Conservation (phyloP, 2,113 vertebrate genomes). For the Nicator chloris region DNA sequence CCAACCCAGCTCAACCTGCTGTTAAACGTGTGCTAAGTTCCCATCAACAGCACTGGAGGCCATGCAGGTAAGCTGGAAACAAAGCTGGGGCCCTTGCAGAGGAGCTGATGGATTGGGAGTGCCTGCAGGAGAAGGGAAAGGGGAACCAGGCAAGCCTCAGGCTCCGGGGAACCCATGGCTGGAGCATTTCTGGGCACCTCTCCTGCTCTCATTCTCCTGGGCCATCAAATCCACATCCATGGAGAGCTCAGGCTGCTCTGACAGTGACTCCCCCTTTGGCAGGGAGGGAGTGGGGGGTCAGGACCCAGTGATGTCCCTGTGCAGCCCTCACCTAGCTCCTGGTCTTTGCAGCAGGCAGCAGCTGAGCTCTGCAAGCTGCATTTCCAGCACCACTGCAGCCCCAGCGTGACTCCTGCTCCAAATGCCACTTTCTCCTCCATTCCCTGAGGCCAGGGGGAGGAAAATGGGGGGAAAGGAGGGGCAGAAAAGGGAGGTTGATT, state of each 20-base stretch:
- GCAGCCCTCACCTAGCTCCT: background rate
- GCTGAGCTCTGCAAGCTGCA: background rate
- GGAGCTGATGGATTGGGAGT: background rate
- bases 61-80: background rate
- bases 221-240: background rate
- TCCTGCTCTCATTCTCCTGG: background rate
- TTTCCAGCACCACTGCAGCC: background rate
- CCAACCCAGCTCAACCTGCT: background rate
- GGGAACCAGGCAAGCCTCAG: background rate
- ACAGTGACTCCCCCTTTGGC: background rate
- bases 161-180: background rate
- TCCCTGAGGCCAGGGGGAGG: background rate
- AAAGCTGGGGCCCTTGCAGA: background rate
- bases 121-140: background rate
- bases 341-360: background rate
- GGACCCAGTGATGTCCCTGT: background rate
- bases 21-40: background rate
- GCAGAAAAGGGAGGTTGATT: constrained; percentile 1
- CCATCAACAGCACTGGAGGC: background rate
- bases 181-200: background rate
- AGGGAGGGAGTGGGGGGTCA: background rate
- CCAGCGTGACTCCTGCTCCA: background rate
- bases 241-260: background rate
- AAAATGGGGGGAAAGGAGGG: background rate
- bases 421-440: background rate